Evolutionary conservation across 1,140 invertebrate species (phyloP).

Genomic region (Caenorhabditis brenneri): DNA sequence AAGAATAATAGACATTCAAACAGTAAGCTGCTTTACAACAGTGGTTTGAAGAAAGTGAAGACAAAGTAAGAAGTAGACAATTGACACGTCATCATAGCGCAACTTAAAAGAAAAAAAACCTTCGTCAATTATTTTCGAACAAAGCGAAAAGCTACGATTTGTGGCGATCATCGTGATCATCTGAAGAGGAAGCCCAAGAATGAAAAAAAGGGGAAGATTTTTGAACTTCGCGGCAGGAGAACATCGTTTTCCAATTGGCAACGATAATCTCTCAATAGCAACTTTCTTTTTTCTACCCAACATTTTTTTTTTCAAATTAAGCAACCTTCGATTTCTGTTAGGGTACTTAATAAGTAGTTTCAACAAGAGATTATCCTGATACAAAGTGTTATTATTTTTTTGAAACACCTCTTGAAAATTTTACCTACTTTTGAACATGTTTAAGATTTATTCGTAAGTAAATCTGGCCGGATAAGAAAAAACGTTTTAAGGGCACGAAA

Average conservation of each 20-base stretch:
- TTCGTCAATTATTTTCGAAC: constrained; percentile 24
- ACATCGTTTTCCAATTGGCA: not conserved
- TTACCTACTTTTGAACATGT: too few species aligned
- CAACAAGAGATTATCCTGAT: too few species aligned
- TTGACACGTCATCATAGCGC: not conserved
- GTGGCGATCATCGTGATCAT: not conserved
- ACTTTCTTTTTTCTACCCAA: not conserved
- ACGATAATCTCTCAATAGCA: not conserved
- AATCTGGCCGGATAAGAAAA: constrained; percentile 6
- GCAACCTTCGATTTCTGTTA: too few species aligned
- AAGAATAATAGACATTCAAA: constrained; percentile 40
- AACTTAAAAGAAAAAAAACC: constrained; percentile 10
- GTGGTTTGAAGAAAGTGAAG: constrained; percentile 35
- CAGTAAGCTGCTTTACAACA: constrained; percentile 36
- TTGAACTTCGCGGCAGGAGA: not conserved
- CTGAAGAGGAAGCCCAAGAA: not conserved
- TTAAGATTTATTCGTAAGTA: constrained; percentile 36
- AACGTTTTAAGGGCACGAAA: not conserved
- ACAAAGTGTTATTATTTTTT: too few species aligned
- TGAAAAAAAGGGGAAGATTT: not conserved
- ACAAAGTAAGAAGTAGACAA: constrained; percentile 36
- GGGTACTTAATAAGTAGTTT: too few species aligned
- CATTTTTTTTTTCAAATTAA: not conserved
- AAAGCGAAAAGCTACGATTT: not conserved
- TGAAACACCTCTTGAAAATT: too few species aligned